These are phyloP conservation scores for Calidris pugnax DNA, from an alignment of 2,113 vertebrate genomes.

Conservation along the genomic window DNA sequence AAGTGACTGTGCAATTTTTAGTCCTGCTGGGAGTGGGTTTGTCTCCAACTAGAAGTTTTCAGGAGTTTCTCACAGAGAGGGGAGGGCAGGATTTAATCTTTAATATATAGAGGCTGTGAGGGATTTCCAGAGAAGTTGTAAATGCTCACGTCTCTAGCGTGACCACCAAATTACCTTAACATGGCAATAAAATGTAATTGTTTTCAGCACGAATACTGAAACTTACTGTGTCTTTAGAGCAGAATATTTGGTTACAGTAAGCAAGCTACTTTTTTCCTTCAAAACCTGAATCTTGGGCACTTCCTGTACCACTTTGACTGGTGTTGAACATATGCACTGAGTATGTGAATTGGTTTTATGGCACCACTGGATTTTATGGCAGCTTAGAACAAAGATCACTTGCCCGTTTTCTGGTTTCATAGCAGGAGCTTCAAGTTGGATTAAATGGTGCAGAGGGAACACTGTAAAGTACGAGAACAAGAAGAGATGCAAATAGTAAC, in stretches of 20 bases:
- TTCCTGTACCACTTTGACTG: background rate
- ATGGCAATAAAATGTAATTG: conserved; percentile 14
- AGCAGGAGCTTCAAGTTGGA: background rate
- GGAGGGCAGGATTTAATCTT: background rate
- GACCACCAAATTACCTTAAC: background rate
- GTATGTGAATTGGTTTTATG: background rate
- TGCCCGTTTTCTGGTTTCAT: conserved; percentile 1
- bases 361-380: background rate
- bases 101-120: background rate
- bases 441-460: background rate
- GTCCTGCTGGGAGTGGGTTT: background rate
- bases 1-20: background rate
- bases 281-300: background rate
- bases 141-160: background rate
- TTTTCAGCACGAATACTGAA: background rate
- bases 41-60: background rate
- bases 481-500: background rate
- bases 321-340: background rate
- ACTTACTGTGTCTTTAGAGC: background rate
- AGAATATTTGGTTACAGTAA: background rate
- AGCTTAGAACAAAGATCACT: background rate
- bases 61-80: background rate
- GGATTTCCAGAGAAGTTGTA: background rate
- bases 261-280: background rate
- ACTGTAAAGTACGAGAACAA: background rate